Evolutionary conservation across 2,113 vertebrate genomes (phyloP), one percentile per base, ranked within the genome.

Genomic region (Marcusenius ussheri): DNA sequence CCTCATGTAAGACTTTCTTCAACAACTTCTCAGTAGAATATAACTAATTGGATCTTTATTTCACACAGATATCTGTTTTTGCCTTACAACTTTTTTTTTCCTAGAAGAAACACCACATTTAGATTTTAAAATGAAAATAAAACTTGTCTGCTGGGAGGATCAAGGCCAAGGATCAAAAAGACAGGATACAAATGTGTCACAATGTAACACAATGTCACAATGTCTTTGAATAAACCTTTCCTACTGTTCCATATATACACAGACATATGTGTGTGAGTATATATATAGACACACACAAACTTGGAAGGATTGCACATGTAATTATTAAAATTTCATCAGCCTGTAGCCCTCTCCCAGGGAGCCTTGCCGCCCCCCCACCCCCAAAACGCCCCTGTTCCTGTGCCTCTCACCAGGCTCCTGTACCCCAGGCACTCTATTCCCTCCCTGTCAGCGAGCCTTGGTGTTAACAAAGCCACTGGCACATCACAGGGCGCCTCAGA

Each of bases 241-340:
- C 49, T 83, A 53, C 49, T 49, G 49, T 39, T 56, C 83, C 83
- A 87, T 86, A 39, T 74, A 8, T 74, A 27, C 4, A 39, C 31
- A 17, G 27, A 31, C 13, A 15, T 74, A 15, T 77, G 27, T 77
- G 70, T 77, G 31, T 74, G 27, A 19, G 51, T 70, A 58, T 24
- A 58, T 58, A 58, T 27, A n/a, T 42, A 80, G 4, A 80, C 74
- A 47, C n/a, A 53, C 77, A 84, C 49, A 87, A 90, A 56, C 62
- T 94, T 95, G 93, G 92, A 93, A 88, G 93, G 94, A 95, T 96
- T 96, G 94, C 95, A 95, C 93, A 93, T 95, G 93, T 95, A 94
- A 95, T 95, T 94, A 95, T 89, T 92, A 94, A 95, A 95, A 95
- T 96, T 95, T 95, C 95, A 95, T 96, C 95, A 96, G 94, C 95